Evolutionary conservation across 2,888 invertebrate genomes (phyloP), one percentile per base, ranked within the genome.

Genomic region (Drosophila yooni): DNA sequence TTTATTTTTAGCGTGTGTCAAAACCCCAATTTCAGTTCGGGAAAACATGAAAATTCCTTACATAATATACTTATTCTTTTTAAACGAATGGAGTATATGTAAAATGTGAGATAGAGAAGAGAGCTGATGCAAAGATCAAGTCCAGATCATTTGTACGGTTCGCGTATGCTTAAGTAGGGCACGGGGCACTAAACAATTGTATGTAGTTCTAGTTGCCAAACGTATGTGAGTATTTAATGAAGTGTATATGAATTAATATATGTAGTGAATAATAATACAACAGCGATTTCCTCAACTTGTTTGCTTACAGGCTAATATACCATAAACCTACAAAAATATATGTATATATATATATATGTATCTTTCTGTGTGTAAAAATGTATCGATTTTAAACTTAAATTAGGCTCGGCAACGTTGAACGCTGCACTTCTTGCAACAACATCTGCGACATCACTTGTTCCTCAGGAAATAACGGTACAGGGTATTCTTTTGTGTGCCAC

Each of bases 401-500:
- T 79, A 67, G 46, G 36, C 38, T 46, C 57, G 34, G 31, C 51
- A 68, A 62, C 78, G 79, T 79, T 75, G 34, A 25, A 81, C 74
- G 81, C 84, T 33, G 40, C 29, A 43, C 29, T 46, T 46, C 46
- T 15, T 56, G 56, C 40, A 5, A 3, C 63, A 64, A 64, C 65
- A 61, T 67, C 75, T 50, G 27, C 46, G 31, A 31, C n/a, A 91
- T 94, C 94, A 95, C 94, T 95, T 95, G 93, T 95, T 94, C 92
- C 95, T 94, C 92, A 95, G 94, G 93, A 96, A 95, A 94, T 96
- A 96, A 93, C 95, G 95, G 92, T 95, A 94, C 83, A 96, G 94
- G 83, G 95, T 95, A 93, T 95, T 96, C 78, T 92, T 92, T 63
- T 92, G 91, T 36, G 84, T 72, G 18, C 94, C 91, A 93, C 94